Conservation (phyloP, 2,888 invertebrate species). For the Trimorus sp. region DNA sequence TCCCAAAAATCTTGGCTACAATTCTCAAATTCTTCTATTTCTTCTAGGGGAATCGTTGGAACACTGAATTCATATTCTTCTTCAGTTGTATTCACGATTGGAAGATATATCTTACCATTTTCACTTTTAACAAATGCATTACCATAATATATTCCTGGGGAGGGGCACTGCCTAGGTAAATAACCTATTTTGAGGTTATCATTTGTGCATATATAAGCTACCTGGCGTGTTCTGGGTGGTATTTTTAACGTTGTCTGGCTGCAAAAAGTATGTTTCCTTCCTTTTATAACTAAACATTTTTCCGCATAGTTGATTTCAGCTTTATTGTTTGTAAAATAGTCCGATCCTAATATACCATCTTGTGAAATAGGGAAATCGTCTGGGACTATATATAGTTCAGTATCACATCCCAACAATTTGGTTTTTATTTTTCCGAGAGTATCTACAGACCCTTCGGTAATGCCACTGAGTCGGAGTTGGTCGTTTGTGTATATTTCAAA, state of each 20-base stretch:
- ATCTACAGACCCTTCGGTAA: too few relatives aligned
- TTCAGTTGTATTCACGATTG: constrained; percentile 28
- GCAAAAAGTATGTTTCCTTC: not conserved
- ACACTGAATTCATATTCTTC: not conserved
- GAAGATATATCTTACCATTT: constrained; percentile 10
- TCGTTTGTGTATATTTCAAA: too few relatives aligned
- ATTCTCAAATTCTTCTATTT: constrained; percentile 4
- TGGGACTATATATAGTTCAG: too few relatives aligned
- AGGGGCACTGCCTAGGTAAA: not conserved
- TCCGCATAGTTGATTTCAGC: not conserved
- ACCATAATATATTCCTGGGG: constrained; percentile 12
- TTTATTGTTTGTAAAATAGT: too few relatives aligned
- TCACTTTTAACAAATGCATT: constrained; percentile 8
- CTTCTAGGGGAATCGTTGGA: constrained; percentile 6
- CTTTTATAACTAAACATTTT: not conserved
- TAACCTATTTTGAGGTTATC: constrained; percentile 15
- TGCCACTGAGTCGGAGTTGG: too few relatives aligned
- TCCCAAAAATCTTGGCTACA: not conserved
- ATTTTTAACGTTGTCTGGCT: not conserved
- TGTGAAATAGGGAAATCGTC: too few relatives aligned
- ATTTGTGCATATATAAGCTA: not conserved
- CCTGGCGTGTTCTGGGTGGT: constrained; percentile 11
- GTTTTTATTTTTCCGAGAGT: too few relatives aligned
- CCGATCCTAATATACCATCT: too few relatives aligned
- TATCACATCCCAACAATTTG: too few relatives aligned